Evolutionary conservation across 2,888 invertebrate species (phyloP).

Genomic region (Unio pictorum): DNA sequence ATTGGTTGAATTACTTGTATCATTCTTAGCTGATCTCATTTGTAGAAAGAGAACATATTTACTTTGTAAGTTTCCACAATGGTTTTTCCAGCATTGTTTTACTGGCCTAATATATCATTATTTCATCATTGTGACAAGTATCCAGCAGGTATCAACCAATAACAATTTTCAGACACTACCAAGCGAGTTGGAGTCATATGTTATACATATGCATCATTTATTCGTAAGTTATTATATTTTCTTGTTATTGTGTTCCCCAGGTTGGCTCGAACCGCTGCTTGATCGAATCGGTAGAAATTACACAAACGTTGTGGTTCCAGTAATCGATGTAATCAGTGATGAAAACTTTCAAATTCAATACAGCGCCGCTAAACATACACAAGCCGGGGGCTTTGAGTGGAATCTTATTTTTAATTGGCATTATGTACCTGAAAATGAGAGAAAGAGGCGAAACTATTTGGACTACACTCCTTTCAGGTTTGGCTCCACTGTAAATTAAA

Average conservation of each 20-base stretch:
- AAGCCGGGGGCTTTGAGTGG: slow-evolving; percentile 45
- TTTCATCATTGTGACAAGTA: too few species aligned
- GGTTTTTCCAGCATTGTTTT: too few species aligned
- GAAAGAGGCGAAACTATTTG: slow-evolving; percentile 19
- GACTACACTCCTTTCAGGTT: slow-evolving; percentile 23
- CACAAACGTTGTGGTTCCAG: slow-evolving; percentile 43
- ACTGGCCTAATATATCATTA: too few species aligned
- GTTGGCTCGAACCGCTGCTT: slow-evolving; percentile 44
- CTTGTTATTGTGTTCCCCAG: slow-evolving; percentile 13
- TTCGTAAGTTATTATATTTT: neutral
- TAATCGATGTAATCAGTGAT: slow-evolving; percentile 41
- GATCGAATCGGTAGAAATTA: slow-evolving; percentile 28
- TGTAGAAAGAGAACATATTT: too few species aligned
- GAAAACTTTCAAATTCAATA: slow-evolving; percentile 29
- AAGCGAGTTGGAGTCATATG: too few species aligned
- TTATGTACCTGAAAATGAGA: slow-evolving; percentile 28
- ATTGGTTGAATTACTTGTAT: too few species aligned
- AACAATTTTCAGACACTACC: too few species aligned
- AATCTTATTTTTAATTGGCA: slow-evolving; percentile 43
- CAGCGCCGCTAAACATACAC: slow-evolving; percentile 12
- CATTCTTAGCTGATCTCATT: too few species aligned
- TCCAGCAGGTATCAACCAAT: too few species aligned
- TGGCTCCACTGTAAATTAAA: neutral
- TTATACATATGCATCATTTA: too few species aligned
- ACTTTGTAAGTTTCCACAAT: too few species aligned